Evolutionary conservation across 2,113 vertebrate genomes (phyloP), one percentile per base, ranked within the genome.

Genomic region (Caloenas nicobarica): DNA sequence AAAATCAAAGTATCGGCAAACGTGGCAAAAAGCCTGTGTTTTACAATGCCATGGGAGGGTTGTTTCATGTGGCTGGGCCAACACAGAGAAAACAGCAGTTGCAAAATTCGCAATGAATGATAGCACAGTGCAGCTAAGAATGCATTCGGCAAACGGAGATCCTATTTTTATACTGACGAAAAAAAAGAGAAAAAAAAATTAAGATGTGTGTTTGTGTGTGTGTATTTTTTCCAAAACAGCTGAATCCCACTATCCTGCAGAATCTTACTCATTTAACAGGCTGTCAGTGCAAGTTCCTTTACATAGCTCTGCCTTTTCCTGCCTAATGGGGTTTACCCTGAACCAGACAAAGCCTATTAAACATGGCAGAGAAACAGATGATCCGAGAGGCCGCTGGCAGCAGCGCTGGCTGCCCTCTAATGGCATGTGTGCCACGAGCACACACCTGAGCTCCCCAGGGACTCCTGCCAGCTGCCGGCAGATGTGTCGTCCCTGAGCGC

Each of bases 281-380:
- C 91, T 97, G 86, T 91, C 97, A 95, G 96, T 62, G 95, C 76
- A 33, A 88, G 91, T 56, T 85, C 91, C 87, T 80, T 89, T 40
- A 57, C 86, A 22, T 91, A 94, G 93, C 94, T 80, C 95, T 96
- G 96, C 91, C 95, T 94, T 91, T 93, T 96, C 97, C 95, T 94
- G 95, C 95, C 96, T 96, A 96, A 94, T 95, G 88, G 96, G 94
- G 78, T 97, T 97, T 97, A 97, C 96, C 97, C 96, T 96, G 97
- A 76, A 96, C 96, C 97, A 88, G 93, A 96, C 94, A 96, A 93
- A 97, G 97, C 96, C 96, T 97, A 93, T 97, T 92, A 97, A 91
- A 94, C 81, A 87, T 26, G 81, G 91, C 93, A 91, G 85, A 62
- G 86, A 57, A 91, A 88, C 72, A 26, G 84, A 38, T 84, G 82